Evolutionary conservation across 2,797 vertebrate species (phyloP).

Genomic region (Perodicticus potto): DNA sequence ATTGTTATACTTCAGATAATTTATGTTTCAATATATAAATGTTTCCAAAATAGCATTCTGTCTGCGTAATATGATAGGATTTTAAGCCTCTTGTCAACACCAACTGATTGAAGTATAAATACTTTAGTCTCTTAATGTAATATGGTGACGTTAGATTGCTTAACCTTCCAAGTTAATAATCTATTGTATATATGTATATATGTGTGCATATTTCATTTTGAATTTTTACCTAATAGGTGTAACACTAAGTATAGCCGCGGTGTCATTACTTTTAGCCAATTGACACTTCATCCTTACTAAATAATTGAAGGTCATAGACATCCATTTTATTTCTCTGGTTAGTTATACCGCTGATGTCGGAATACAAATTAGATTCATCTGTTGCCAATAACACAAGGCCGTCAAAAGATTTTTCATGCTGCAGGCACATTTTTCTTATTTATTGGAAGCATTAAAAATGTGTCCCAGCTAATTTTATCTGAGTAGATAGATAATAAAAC

Average conservation of each 20-base stretch:
- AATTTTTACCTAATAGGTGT: conserved; percentile 47
- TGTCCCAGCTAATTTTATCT: conserved; percentile 69
- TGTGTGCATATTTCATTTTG: background rate
- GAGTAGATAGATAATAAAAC: conserved; percentile 69
- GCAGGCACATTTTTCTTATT: conserved; percentile 63
- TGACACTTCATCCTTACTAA: conserved; percentile 68
- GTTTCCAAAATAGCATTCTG: conserved; percentile 11
- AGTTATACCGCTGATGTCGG: conserved; percentile 62
- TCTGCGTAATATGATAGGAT: background rate
- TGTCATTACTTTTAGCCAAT: conserved; percentile 74
- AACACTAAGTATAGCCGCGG: conserved; percentile 25
- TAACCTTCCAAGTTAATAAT: conserved; percentile 13
- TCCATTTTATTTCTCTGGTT: conserved; percentile 71
- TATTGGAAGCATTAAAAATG: conserved; percentile 68
- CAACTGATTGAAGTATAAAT: conserved; percentile 57
- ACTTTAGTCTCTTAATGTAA: conserved; percentile 30
- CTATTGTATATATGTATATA: background rate
- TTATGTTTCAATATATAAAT: conserved; percentile 38
- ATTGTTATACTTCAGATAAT: conserved; percentile 22
- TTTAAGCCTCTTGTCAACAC: conserved; percentile 40
- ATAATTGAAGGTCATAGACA: conserved; percentile 74
- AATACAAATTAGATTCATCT: conserved; percentile 75
- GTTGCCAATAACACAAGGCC: conserved; percentile 56
- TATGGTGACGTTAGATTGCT: conserved; percentile 1
- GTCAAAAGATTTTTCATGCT: conserved; percentile 61